Conservation (phyloP, 2,113 vertebrate species). For the Chamaetylas fuelleborni region DNA sequence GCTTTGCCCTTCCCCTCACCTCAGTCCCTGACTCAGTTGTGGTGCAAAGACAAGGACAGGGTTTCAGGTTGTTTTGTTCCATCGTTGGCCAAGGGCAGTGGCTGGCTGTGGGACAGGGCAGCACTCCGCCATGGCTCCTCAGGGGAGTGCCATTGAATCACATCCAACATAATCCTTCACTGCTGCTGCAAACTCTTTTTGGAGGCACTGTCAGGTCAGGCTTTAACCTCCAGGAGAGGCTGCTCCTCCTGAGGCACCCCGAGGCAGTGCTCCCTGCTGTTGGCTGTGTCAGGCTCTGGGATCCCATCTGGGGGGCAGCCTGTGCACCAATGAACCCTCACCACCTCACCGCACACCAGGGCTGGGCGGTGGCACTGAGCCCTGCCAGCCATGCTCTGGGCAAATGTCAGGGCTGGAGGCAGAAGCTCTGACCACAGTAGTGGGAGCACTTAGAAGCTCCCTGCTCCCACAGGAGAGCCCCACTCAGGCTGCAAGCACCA, state of each 20-base stretch:
- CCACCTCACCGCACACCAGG: background rate
- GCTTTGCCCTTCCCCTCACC: background rate
- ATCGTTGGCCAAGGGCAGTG: fast-evolving
- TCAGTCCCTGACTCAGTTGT: background rate
- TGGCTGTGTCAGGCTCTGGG: fast-evolving
- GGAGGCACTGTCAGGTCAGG: background rate
- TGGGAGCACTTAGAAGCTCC: background rate
- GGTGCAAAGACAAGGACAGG: background rate
- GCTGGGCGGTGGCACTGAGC: background rate
- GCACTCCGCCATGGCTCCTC: fast-evolving
- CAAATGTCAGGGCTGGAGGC: background rate
- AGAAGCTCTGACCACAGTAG: fast-evolving
- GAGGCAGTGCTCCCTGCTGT: background rate
- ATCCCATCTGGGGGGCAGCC: background rate
- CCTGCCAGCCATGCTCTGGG: fast-evolving
- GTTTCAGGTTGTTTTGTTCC: background rate
- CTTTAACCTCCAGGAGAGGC: fast-evolving
- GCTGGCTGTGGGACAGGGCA: background rate
- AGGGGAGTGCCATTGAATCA: background rate
- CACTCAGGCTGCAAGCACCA: background rate
- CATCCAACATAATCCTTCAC: background rate
- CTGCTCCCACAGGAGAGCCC: background rate
- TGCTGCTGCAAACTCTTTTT: fast-evolving
- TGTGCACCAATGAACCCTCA: background rate
- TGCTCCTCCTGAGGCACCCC: background rate